phyloP scores from a whole-genome alignment of 1,140 invertebrate species.

The Zaprionus capensis region DNA sequence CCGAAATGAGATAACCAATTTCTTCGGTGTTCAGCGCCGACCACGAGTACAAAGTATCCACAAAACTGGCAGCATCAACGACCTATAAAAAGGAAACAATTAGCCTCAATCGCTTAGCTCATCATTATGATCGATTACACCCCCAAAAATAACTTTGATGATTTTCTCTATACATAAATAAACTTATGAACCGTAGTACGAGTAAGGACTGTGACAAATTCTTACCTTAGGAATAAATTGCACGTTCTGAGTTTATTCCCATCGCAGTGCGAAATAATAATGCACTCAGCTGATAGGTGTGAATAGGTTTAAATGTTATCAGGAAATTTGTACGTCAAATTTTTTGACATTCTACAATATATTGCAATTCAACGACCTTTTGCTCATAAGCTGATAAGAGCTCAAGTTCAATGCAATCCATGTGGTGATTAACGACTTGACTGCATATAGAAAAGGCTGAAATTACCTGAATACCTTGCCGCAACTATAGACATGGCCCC shows the following conservation, averaged over 20 bases:
- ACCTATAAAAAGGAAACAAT: constrained; percentile 47
- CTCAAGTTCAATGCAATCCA: not conserved
- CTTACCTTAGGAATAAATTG: not conserved
- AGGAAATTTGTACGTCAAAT: not conserved
- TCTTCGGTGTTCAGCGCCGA: constrained; percentile 81
- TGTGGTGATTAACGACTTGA: not conserved
- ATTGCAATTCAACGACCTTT: not conserved
- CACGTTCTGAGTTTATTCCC: not conserved
- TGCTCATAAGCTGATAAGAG: not conserved
- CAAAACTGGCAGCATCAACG: constrained; percentile 69
- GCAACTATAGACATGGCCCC: not conserved
- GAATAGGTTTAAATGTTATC: not conserved
- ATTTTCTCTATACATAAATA: not conserved
- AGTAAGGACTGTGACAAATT: not conserved
- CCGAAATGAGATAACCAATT: constrained; percentile 69
- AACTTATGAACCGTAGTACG: not conserved
- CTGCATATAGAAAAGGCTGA: not conserved
- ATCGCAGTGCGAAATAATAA: not conserved
- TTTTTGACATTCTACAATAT: not conserved
- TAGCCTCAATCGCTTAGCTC: no score
- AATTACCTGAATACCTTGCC: not conserved
- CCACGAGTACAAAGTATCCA: constrained; percentile 83
- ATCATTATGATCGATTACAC: not conserved
- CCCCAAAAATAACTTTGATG: no score
- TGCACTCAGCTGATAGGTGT: not conserved